Conservation (phyloP, 37 sponge, comb jelly and placozoan species). For the Ephydatia muelleri region DNA sequence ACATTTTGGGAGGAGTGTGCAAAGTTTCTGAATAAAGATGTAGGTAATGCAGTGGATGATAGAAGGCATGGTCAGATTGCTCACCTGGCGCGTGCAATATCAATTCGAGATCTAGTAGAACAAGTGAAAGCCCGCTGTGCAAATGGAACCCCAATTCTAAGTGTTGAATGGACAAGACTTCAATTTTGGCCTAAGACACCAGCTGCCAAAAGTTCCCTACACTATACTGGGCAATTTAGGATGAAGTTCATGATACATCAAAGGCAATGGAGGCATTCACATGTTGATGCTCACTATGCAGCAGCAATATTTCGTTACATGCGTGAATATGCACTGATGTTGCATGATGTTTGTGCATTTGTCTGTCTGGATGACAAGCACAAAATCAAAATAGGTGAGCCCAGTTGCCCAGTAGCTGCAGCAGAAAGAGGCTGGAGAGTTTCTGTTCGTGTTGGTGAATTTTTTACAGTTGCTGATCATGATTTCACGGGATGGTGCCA, state of each 20-base stretch:
- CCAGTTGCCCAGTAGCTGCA: slow-evolving; percentile 44
- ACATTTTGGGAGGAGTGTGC: slow-evolving; percentile 54
- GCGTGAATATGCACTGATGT: slow-evolving; percentile 32
- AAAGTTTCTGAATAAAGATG: slow-evolving; percentile 48
- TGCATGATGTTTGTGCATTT: slow-evolving; percentile 3
- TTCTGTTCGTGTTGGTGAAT: slow-evolving; percentile 1
- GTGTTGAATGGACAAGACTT: slow-evolving; percentile 33
- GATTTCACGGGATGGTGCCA: slow-evolving; percentile 25
- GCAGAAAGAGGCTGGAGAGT: slow-evolving; percentile 46
- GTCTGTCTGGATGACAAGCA: slow-evolving; percentile 50
- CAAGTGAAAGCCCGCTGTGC: slow-evolving; percentile 9
- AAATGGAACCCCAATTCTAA: slow-evolving; percentile 11
- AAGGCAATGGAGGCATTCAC: slow-evolving; percentile 35
- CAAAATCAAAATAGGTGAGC: slow-evolving; percentile 23
- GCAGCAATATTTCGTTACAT: slow-evolving; percentile 45
- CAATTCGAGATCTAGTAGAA: slow-evolving; percentile 17
- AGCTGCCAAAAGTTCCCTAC: slow-evolving; percentile 11
- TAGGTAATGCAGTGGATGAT: slow-evolving; percentile 54
- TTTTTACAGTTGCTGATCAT: slow-evolving; percentile 38
- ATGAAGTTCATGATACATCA: slow-evolving; percentile 44
- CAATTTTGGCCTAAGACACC: slow-evolving; percentile 57
- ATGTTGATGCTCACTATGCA: slow-evolving; percentile 51
- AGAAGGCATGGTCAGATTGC: slow-evolving; percentile 31
- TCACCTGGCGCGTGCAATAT: slow-evolving; percentile 20
- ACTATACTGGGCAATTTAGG: slow-evolving; percentile 44